These are phyloP conservation scores for Meganola albula DNA, from an alignment of 2,888 invertebrate species.

Conservation along the genomic window DNA sequence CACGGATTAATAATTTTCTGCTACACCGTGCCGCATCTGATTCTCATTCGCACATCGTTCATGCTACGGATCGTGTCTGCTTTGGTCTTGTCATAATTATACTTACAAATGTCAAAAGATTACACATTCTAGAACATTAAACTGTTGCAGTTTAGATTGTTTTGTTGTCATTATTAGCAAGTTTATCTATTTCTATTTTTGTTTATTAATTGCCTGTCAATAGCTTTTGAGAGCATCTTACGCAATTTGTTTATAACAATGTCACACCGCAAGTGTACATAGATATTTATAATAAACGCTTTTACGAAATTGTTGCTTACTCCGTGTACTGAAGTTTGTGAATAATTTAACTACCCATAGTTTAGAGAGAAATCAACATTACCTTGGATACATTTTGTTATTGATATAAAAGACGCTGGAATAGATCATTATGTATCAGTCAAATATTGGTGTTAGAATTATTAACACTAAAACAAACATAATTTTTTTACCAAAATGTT, in stretches of 20 bases:
- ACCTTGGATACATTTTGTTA: conserved; percentile 60
- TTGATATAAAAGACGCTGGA: conserved; percentile 62
- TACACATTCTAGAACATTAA: too few species aligned
- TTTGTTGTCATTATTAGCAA: too few species aligned
- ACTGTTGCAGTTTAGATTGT: too few species aligned
- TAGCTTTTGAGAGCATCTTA: conserved; percentile 33
- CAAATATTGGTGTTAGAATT: conserved; percentile 35
- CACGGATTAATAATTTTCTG: too few species aligned
- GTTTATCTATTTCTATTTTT: conserved; percentile 30
- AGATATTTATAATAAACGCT: conserved; percentile 33
- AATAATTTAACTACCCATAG: conserved; percentile 45
- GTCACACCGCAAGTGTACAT: conserved; percentile 38
- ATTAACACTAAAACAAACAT: conserved; percentile 36
- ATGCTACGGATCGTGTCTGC: too few species aligned
- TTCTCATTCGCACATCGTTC: too few species aligned
- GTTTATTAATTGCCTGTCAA: conserved; percentile 38
- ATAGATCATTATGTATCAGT: conserved; percentile 55
- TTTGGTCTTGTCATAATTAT: too few species aligned
- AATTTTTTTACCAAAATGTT: conserved; percentile 43
- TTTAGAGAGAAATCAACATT: conserved; percentile 63
- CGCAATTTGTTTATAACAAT: conserved; percentile 44
- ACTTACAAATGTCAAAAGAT: too few species aligned
- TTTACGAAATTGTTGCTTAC: conserved; percentile 54
- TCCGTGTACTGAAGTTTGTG: conserved; percentile 39
- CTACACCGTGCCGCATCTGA: too few species aligned